These are phyloP conservation scores for Zosterops lateralis DNA, from an alignment of 2,113 vertebrate genomes.

Conservation along the genomic window DNA sequence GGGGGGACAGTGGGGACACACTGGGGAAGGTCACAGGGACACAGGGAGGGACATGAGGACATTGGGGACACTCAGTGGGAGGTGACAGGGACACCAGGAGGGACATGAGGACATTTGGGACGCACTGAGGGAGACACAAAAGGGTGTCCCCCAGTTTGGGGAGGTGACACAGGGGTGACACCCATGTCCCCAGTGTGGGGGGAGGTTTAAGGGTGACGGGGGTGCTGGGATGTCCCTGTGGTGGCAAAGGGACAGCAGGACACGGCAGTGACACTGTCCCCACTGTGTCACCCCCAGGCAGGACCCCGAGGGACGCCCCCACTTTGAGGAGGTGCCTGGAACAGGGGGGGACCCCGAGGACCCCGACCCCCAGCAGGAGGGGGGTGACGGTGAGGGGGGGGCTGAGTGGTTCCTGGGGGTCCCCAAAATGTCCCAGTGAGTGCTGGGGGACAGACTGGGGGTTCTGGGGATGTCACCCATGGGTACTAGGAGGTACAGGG, in stretches of 20 bases:
- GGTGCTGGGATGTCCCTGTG: neutral
- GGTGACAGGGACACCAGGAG: too few relatives aligned
- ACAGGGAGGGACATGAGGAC: too few relatives aligned
- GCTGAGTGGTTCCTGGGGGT: too few relatives aligned
- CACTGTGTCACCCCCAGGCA: neutral
- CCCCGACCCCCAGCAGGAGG: neutral
- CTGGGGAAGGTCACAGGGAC: too few relatives aligned
- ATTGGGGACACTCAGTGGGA: too few relatives aligned
- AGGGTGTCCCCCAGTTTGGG: too few relatives aligned
- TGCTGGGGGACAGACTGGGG: too few relatives aligned
- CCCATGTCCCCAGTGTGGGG: neutral
- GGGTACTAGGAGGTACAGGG: neutral
- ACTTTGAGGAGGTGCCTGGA: neutral
- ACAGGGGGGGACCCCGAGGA: neutral
- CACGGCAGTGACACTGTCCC: neutral
- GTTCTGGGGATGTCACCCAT: neutral
- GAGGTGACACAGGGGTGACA: neutral
- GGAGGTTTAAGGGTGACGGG: too few relatives aligned
- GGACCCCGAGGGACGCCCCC: neutral
- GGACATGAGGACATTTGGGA: too few relatives aligned
- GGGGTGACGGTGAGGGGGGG: neutral
- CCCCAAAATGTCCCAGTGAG: neutral
- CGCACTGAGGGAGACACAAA: too few relatives aligned
- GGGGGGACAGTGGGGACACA: too few relatives aligned
- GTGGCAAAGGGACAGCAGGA: neutral